Evolutionary conservation across 2,113 vertebrate genomes (phyloP).

Genomic region (Morphnarchus princeps): DNA sequence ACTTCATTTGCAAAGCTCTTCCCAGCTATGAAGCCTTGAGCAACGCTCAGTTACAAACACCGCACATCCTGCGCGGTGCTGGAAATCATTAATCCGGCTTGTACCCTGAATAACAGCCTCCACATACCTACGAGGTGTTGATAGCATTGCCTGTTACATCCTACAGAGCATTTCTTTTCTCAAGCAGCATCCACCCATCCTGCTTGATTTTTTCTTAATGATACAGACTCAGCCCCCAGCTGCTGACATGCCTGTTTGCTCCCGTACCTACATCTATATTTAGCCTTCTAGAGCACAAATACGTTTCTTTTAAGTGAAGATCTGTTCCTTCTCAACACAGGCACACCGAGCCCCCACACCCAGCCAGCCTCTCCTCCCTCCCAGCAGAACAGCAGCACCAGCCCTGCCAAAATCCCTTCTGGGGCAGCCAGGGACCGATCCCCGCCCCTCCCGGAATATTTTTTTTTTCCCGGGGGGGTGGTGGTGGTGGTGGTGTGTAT

Average conservation of each 20-base stretch:
- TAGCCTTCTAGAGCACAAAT: background rate
- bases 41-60: rapidly evolving
- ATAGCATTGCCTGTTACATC: background rate
- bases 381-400: background rate
- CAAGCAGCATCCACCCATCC: background rate
- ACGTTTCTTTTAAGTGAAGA: rapidly evolving
- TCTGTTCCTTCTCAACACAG: background rate
- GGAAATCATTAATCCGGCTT: background rate
- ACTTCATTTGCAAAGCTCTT: background rate
- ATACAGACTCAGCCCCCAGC: background rate
- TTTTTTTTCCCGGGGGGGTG: rapidly evolving
- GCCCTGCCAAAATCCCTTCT: background rate
- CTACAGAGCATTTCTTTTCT: background rate
- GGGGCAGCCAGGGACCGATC: background rate
- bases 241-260: background rate
- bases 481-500: too few relatives aligned
- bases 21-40: background rate
- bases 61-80: background rate
- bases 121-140: rapidly evolving
- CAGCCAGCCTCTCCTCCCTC: background rate
- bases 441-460: too few relatives aligned
- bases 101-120: rapidly evolving
- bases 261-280: rapidly evolving
- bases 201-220: background rate
- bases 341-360: background rate